A percentile compares a stretch with the other conserved stretches of the same genome.
Evolutionary conservation across 2,113 vertebrate genomes (phyloP).

Genomic region (Puffinus mauretanicus): DNA sequence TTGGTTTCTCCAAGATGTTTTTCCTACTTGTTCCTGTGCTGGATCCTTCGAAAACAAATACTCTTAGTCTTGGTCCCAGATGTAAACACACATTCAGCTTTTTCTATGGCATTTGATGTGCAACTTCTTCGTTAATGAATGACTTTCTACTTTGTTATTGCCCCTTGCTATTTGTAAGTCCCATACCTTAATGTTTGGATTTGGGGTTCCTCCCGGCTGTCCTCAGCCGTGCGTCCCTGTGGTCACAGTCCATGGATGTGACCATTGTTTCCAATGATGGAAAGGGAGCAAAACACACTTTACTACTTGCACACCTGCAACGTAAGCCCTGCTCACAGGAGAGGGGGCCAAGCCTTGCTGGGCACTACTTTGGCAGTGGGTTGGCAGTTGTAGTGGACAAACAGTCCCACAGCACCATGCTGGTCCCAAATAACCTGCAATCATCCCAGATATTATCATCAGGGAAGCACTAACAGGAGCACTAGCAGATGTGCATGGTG

Average conservation of each 20-base stretch:
- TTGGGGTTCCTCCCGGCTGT: neutral
- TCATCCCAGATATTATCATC: accelerated
- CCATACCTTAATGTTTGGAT: neutral
- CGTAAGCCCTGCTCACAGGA: accelerated
- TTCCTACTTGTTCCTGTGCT: neutral
- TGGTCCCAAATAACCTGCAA: accelerated
- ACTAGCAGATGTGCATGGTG: accelerated
- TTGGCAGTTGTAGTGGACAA: neutral
- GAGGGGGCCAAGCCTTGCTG: neutral
- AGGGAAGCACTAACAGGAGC: neutral
- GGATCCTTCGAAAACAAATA: neutral
- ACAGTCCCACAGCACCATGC: neutral
- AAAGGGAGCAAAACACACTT: neutral
- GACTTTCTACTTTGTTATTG: neutral
- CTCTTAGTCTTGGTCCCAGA: neutral
- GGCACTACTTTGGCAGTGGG: neutral
- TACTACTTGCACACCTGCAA: accelerated
- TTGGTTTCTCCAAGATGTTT: neutral
- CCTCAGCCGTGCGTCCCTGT: neutral
- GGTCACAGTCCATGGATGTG: neutral
- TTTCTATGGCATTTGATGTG: neutral
- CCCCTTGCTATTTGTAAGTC: neutral
- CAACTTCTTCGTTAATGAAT: neutral
- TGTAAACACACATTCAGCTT: neutral
- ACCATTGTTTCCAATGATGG: accelerated